Evolutionary conservation across 2,888 invertebrate species (phyloP), one percentile per base, ranked within the genome.

Genomic region (Ischnus inquisitorius): DNA sequence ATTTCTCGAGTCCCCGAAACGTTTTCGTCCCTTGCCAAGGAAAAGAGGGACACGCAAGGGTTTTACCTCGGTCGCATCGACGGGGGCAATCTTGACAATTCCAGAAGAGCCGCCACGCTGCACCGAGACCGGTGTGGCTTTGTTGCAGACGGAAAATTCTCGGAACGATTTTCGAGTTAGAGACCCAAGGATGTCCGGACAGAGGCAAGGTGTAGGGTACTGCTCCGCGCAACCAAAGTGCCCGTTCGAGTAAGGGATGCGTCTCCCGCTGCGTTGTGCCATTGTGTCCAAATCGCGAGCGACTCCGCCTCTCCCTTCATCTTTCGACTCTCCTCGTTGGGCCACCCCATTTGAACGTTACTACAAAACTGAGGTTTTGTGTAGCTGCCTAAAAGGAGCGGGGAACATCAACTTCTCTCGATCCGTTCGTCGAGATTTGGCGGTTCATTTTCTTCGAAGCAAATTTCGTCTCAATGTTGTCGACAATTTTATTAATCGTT

Each of bases 141-240:
- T 88, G 86, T 85, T 74, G 79, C 79, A 83, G 75, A 79, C 69
- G 81, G 87, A 87, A 87, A 92, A 92, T 93, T 93, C 93, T 90
- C 81, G 86, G 92, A 93, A 92, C 91, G 92, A 90, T 91, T 90
- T 89, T 85, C 85, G 86, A 88, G 88, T 90, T 87, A 88, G 68
- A 82, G 62, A 48, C 82, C 78, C 85, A 74, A 46, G 76, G 81
- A 79, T 62, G 79, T 74, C 77, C 46, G 78, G 71, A 10, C 19
- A 39, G 25, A 46, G 10, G 60, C 28, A 65, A 48, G 10, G 64
- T 43, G 28, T 22, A 51, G 72, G 72, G 54, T 51, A 54, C 68
- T 46, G 48, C 41, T 60, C 57, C 2, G 39, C 43, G 41, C 28
- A 28, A 2, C 48, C n/a, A 22, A 43, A 41, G 25, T 39, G 82